Base-by-base conservation (phyloP, 2,888 invertebrate genomes). In the Meteorus colon region DNA sequence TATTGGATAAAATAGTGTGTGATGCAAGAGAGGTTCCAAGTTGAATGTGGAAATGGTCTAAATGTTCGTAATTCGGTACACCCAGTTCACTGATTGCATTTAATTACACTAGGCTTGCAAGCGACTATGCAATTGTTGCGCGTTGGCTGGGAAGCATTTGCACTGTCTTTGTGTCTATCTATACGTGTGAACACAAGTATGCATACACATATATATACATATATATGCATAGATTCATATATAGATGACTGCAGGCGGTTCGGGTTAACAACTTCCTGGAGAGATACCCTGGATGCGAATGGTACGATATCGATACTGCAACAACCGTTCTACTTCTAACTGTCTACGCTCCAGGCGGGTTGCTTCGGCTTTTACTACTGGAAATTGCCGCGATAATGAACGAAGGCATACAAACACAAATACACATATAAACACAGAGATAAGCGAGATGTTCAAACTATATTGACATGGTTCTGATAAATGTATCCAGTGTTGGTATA, bases 41-140 rank as follows among this genome's bases (percentile, higher is more conserved):
- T 74, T 75, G 72, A 60, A 51, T 41, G 66, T 10, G 27, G 16
- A 74, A 73, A 70, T 69, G 73, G 31, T 65, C 66, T 63, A 74
- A 70, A 73, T 70, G 67, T 59, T 70, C 19, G 69, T 75, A 78
- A 78, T 77, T 77, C 71, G 62, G 75, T 73, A 76, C 75, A 78
- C 73, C 77, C 75, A 70, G 75, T 77, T 75, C 75, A 74, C 86
- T 87, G 88, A 88, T 89, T 88, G 89, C 88, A 88, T 88, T 89
- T 88, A 88, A 89, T 89, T 89, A 88, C 88, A 88, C 84, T 82
- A 78, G 82, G 55, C 55, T 71, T 71, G 65, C 70, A 71, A 70
- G 34, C 59, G 67, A 45, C 69, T 45, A 55, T 55, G 51, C 69
- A 51, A 69, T 74, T 74, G 69, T 68, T 69, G 62, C 62, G 60